These are phyloP conservation scores for Cheilosia grossa DNA, from an alignment of 2,888 invertebrate genomes.

Conservation along the genomic window DNA sequence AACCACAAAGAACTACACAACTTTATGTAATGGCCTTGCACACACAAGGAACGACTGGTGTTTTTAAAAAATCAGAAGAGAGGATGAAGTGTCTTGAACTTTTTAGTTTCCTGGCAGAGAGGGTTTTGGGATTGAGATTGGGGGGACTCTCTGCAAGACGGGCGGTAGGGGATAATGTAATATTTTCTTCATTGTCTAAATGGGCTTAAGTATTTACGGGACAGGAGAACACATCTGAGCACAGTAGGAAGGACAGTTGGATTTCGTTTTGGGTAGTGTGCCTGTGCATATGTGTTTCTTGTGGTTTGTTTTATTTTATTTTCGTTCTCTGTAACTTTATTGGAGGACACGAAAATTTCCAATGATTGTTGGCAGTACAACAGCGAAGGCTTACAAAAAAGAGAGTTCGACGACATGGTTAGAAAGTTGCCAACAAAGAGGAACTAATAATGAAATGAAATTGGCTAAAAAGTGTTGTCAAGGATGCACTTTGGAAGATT, in stretches of 20 bases:
- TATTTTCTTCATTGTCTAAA: conserved; percentile 67
- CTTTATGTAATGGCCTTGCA: conserved; percentile 40
- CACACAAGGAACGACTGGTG: conserved; percentile 15
- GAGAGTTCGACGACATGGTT: not conserved
- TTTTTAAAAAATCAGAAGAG: conserved; percentile 20
- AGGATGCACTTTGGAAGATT: conserved; percentile 31
- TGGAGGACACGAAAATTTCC: not conserved
- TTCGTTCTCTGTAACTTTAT: conserved; percentile 15
- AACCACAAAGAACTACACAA: conserved; percentile 14
- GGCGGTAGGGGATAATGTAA: conserved; percentile 7
- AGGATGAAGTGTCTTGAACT: conserved; percentile 39
- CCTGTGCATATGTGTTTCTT: conserved; percentile 1
- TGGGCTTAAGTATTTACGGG: conserved; percentile 59
- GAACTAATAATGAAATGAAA: conserved; percentile 24
- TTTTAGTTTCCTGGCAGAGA: conserved; percentile 8
- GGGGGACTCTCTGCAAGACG: not conserved
- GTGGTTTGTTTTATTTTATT: not conserved
- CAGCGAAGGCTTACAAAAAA: not conserved
- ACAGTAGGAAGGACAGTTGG: conserved; percentile 16
- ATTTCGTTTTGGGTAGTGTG: not conserved
- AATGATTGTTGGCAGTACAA: not conserved
- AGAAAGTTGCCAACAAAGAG: conserved; percentile 18
- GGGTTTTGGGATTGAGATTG: not conserved
- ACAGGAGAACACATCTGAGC: conserved; percentile 18
- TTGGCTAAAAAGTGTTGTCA: conserved; percentile 39